These are phyloP conservation scores for Charina bottae DNA, from an alignment of 2,113 vertebrate genomes.

Conservation along the genomic window DNA sequence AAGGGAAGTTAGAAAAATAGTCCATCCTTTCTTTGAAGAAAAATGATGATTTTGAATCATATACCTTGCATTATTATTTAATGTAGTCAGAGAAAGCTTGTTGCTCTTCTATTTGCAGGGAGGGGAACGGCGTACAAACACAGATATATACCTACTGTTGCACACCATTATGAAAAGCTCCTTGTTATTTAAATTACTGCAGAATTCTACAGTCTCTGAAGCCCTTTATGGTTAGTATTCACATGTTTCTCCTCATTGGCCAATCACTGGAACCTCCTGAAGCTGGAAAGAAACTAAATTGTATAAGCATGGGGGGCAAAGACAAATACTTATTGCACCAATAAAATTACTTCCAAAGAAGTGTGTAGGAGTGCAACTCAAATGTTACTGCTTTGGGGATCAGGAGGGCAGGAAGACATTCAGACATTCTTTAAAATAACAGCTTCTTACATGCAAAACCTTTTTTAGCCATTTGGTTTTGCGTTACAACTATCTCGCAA, in stretches of 20 bases:
- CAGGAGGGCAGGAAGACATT: background rate
- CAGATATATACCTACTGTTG: background rate
- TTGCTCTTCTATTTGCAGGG: background rate
- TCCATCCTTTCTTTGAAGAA: background rate
- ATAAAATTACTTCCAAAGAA: background rate
- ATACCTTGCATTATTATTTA: too few relatives aligned
- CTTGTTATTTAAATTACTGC: background rate
- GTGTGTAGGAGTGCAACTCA: background rate
- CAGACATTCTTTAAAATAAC: constrained; percentile 9
- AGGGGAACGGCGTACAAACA: too few relatives aligned
- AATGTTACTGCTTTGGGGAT: background rate
- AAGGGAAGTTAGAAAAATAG: background rate
- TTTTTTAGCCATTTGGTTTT: background rate
- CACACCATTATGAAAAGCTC: background rate
- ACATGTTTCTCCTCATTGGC: background rate
- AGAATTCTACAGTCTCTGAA: background rate
- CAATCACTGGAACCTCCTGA: background rate
- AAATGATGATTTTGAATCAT: background rate
- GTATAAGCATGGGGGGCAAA: too few relatives aligned
- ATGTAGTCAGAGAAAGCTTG: background rate
- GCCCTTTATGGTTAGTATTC: background rate
- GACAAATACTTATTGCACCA: background rate
- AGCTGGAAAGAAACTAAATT: background rate
- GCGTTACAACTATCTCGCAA: background rate
- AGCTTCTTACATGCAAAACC: constrained; percentile 3